These are phyloP conservation scores for Hydrolagus colliei DNA, from an alignment of 2,797 vertebrate genomes.

Conservation along the genomic window DNA sequence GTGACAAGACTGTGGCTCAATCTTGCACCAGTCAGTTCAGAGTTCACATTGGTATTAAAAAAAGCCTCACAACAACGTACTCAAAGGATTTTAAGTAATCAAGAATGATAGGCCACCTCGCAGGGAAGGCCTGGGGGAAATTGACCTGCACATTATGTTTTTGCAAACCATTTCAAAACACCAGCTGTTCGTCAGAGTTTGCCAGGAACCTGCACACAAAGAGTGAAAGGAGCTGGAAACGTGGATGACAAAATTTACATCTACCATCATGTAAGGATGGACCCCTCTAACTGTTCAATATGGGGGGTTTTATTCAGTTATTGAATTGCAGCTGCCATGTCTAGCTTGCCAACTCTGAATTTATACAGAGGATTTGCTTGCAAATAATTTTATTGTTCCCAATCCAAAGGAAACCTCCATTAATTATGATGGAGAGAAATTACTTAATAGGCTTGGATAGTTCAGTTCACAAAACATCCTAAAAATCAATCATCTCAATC, in stretches of 20 bases:
- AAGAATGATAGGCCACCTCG: slow-evolving; percentile 14
- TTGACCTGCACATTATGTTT: not conserved
- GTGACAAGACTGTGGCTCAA: not conserved
- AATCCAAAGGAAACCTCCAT: not conserved
- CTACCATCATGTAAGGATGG: not conserved
- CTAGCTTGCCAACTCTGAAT: not conserved
- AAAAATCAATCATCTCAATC: too few species aligned
- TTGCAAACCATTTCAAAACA: not conserved
- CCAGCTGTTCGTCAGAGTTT: slow-evolving; percentile 4
- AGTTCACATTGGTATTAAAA: not conserved
- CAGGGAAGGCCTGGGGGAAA: not conserved
- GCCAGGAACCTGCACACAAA: not conserved
- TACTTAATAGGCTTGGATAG: not conserved
- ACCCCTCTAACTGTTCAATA: slow-evolving; percentile 3
- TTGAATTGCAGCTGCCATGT: slow-evolving; percentile 15
- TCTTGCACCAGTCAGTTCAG: not conserved
- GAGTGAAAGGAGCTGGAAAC: not conserved
- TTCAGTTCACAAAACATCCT: too few species aligned
- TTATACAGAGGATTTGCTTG: not conserved
- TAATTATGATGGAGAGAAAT: not conserved
- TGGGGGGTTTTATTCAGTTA: slow-evolving; percentile 3
- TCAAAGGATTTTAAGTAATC: not conserved
- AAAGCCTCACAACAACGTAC: not conserved
- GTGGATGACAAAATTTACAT: not conserved
- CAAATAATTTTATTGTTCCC: not conserved